These are phyloP conservation scores for Endotricha flammealis DNA, from an alignment of 2,888 invertebrate genomes.

Conservation along the genomic window DNA sequence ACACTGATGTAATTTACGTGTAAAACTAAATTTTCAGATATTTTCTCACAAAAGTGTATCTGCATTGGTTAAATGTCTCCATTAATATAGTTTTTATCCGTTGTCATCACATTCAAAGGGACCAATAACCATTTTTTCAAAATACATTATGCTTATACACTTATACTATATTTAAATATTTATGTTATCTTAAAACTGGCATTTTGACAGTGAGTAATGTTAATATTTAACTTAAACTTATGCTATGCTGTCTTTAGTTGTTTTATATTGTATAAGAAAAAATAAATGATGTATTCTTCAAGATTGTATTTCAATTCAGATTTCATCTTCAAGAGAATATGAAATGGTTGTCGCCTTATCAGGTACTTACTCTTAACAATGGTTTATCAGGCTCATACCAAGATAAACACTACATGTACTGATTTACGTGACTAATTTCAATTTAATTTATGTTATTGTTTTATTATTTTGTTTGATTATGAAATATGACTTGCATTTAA, in stretches of 20 bases:
- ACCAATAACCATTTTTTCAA: slow-evolving; percentile 17
- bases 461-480: too few species aligned
- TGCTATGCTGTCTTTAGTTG: slow-evolving; percentile 14
- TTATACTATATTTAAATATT: slow-evolving; percentile 3
- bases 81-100: too few species aligned
- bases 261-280: slow-evolving; percentile 51
- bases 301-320: slow-evolving; percentile 24
- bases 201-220: slow-evolving; percentile 8
- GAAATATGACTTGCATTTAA: too few species aligned
- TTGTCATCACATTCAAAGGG: slow-evolving; percentile 12
- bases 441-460: too few species aligned
- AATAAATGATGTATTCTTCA: slow-evolving; percentile 55
- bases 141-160: slow-evolving; percentile 6
- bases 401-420: slow-evolving; percentile 1
- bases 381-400: slow-evolving; percentile 1
- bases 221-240: slow-evolving; percentile 5
- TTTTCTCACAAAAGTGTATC: too few species aligned
- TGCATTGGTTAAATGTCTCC: too few species aligned
- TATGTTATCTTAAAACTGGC: background rate
- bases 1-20: too few species aligned
- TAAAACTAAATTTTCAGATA: too few species aligned
- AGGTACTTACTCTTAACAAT: background rate
- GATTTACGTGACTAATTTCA: background rate
- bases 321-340: background rate
- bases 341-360: too few species aligned